Conservation (phyloP, 2,888 invertebrate species). For the Dasysyrphus tricinctus region DNA sequence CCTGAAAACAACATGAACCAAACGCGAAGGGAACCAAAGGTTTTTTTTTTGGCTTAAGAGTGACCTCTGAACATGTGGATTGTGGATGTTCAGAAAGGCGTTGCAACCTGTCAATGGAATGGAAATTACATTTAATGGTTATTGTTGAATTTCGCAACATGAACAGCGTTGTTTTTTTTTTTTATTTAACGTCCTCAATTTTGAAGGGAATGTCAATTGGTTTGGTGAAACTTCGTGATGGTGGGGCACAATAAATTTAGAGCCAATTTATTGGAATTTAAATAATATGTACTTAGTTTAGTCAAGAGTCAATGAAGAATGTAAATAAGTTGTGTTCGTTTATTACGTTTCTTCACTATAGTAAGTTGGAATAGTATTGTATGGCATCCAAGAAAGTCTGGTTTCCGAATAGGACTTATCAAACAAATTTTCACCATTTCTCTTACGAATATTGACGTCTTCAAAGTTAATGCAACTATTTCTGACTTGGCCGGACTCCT, state of each 20-base stretch:
- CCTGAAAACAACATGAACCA: constrained; percentile 15
- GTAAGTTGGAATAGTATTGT: not conserved
- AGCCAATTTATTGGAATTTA: constrained; percentile 41
- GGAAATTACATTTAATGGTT: constrained; percentile 67
- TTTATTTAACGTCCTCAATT: constrained; percentile 37
- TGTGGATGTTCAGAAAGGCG: constrained; percentile 55
- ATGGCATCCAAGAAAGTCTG: not conserved
- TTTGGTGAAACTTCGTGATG: constrained; percentile 29
- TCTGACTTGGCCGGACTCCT: no score
- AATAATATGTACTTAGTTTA: constrained; percentile 1
- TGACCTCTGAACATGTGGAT: constrained; percentile 57
- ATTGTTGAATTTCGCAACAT: constrained; percentile 64
- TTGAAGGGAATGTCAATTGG: constrained; percentile 55
- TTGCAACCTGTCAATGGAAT: constrained; percentile 72
- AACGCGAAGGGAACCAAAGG: constrained; percentile 2
- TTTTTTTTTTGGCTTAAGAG: constrained; percentile 20
- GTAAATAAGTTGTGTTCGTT: not conserved
- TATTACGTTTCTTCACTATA: not conserved
- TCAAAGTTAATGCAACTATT: no score
- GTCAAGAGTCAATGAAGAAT: not conserved
- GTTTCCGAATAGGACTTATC: not conserved
- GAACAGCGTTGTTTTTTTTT: constrained; percentile 44
- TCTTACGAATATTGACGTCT: no score
- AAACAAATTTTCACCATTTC: no score
- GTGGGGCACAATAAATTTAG: constrained; percentile 24